Percentiles rank a stretch among this genome's conserved stretches.
Evolutionary conservation across 2,888 invertebrate genomes (phyloP).

Genomic region (Rhabditoides inermis): DNA sequence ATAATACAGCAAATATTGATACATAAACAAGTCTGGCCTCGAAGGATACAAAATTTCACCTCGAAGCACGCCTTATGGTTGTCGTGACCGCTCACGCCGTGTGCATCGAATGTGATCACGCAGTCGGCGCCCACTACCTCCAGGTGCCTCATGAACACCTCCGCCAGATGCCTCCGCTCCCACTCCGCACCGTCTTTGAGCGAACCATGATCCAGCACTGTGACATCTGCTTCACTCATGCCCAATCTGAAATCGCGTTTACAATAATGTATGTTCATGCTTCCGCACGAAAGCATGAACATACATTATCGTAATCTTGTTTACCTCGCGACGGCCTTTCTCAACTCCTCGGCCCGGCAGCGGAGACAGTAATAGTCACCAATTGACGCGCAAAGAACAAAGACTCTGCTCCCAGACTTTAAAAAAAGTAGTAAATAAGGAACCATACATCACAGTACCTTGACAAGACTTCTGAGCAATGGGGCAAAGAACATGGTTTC

Average conservation of each 20-base stretch:
- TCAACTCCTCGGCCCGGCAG: no score
- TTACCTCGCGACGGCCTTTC: no score
- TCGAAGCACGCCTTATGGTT: constrained; percentile 64
- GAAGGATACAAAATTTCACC: constrained; percentile 2
- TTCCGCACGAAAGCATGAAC: no score
- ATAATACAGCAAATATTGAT: no score
- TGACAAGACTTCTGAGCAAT: constrained; percentile 16
- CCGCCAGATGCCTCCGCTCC: constrained; percentile 16
- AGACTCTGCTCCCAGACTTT: constrained; percentile 20
- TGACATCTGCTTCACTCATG: constrained; percentile 69
- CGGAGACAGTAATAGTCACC: constrained; percentile 14
- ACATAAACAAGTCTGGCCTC: background rate
- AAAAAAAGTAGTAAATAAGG: background rate
- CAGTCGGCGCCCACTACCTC: constrained; percentile 26
- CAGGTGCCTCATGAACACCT: constrained; percentile 24
- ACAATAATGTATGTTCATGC: no score
- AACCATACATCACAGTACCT: background rate
- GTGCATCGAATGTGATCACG: constrained; percentile 83
- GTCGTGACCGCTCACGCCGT: constrained; percentile 81
- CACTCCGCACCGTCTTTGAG: constrained; percentile 67
- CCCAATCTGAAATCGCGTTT: constrained; percentile 61
- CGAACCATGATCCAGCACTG: constrained; percentile 60
- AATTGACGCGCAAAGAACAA: constrained; percentile 26
- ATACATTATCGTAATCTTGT: no score
- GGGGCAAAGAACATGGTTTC: constrained; percentile 99